Evolutionary conservation across 92 coral and sea anemone species (phyloP).

Genomic region (Palythoa heliodiscus): DNA sequence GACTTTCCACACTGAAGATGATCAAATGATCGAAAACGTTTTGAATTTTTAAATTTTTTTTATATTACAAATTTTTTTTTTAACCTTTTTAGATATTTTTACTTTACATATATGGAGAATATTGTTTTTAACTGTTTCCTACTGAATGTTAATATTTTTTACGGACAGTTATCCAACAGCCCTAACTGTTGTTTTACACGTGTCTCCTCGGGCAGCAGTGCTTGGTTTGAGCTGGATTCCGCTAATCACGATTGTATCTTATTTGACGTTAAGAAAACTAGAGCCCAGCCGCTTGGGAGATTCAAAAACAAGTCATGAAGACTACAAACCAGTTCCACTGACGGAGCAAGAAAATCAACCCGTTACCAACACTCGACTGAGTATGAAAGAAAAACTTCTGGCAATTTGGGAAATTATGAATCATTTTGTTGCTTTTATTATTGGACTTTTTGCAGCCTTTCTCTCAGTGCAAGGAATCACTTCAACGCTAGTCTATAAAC

Average conservation of each 20-base stretch:
- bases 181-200: not conserved
- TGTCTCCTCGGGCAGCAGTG: not conserved
- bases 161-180: not conserved
- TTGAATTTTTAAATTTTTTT: too few species aligned
- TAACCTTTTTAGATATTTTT: too few species aligned
- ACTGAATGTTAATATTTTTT: too few species aligned
- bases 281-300: not conserved
- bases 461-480: not conserved
- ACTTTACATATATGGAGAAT: too few species aligned
- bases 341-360: not conserved
- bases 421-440: not conserved
- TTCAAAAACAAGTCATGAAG: not conserved
- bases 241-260: not conserved
- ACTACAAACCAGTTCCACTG: not conserved
- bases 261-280: not conserved
- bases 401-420: slow-evolving; percentile 1
- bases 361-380: too few species aligned
- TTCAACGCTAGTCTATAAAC: too few species aligned
- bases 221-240: slow-evolving; percentile 13
- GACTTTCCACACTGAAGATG: too few species aligned
- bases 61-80: too few species aligned
- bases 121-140: too few species aligned
- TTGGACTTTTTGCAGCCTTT: not conserved
- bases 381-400: not conserved
- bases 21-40: too few species aligned